Conservation (phyloP, 1,140 invertebrate genomes). For the Conus ventricosus region DNA sequence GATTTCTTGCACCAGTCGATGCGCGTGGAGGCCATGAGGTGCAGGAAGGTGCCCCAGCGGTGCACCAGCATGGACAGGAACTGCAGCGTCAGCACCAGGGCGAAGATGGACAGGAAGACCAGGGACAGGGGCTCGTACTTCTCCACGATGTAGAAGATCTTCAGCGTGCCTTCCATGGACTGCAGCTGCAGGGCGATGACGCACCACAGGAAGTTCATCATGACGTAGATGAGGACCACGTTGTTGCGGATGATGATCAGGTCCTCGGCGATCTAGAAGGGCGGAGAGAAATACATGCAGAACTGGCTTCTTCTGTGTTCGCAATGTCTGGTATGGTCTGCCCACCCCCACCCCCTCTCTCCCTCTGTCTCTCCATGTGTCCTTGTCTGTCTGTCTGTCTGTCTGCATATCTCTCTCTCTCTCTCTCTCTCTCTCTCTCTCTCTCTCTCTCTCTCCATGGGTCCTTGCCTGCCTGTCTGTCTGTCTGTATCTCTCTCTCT, state of each 20-base stretch:
- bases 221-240: slow-evolving; percentile 97
- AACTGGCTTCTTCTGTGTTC: no score
- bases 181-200: slow-evolving; percentile 98
- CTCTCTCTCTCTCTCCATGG: no score
- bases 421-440: no score
- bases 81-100: slow-evolving; percentile 80
- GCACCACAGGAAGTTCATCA: slow-evolving; percentile 98
- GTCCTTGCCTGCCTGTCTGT: no score
- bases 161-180: slow-evolving; percentile 74
- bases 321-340: no score
- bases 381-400: no score
- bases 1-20: slow-evolving; percentile 85
- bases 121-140: slow-evolving; percentile 75
- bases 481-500: no score
- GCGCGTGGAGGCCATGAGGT: slow-evolving; percentile 97
- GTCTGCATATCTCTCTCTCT: no score
- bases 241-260: slow-evolving; percentile 94
- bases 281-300: no score
- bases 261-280: slow-evolving; percentile 82
- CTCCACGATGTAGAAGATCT: slow-evolving; percentile 68
- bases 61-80: slow-evolving; percentile 77
- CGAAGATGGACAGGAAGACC: slow-evolving; percentile 76
- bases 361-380: no score
- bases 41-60: slow-evolving; percentile 94
- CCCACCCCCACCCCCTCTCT: no score